phyloP scores from a whole-genome alignment of 1,140 invertebrate genomes.

The Caenorhabditis tropicalis region DNA sequence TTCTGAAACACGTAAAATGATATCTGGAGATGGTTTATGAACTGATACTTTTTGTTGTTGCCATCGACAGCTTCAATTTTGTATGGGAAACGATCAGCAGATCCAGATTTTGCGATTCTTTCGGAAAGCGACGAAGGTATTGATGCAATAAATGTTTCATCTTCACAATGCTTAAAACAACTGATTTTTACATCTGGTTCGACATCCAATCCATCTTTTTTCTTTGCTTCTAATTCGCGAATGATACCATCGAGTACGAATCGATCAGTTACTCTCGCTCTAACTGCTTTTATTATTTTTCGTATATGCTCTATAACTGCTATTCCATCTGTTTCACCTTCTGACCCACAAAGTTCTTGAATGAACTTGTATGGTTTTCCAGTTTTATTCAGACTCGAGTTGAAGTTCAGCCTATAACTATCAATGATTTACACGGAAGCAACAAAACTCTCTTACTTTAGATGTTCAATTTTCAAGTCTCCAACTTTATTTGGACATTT shows the following conservation, averaged over 20 bases:
- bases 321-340: background rate
- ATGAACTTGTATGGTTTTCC: conserved; percentile 46
- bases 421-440: background rate
- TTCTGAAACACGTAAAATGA: background rate
- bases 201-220: background rate
- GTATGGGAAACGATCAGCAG: conserved; percentile 1
- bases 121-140: background rate
- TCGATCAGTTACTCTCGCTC: background rate
- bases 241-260: background rate
- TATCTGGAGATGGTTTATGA: background rate
- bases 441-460: background rate
- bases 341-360: conserved; percentile 13
- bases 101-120: background rate
- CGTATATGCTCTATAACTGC: background rate
- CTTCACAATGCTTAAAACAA: conserved; percentile 6
- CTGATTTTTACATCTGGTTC: background rate
- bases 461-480: conserved; percentile 15
- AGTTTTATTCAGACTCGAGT: background rate
- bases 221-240: conserved; percentile 5
- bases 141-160: conserved; percentile 6
- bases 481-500: conserved; percentile 34
- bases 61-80: background rate
- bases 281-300: background rate
- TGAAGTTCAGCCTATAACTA: conserved; percentile 19
- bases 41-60: background rate